phyloP scores from a whole-genome alignment of 2,797 vertebrate genomes.

The Gymnoscopelus braueri region DNA sequence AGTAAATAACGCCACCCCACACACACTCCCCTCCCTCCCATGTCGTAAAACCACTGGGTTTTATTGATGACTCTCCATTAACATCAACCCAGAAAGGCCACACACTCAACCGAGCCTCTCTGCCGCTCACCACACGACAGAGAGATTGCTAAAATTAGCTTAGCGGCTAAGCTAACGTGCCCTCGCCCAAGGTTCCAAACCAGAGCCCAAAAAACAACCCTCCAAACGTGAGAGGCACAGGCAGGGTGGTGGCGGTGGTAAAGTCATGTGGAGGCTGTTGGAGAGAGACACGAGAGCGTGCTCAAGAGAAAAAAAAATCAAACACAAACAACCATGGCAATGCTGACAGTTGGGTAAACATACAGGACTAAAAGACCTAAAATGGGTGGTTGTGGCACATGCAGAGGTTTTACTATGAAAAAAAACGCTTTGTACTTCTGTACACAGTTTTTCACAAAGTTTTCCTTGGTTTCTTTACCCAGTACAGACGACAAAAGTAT shows the following conservation, averaged over 20 bases:
- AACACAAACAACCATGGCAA: slow-evolving; percentile 55
- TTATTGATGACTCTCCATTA: slow-evolving; percentile 77
- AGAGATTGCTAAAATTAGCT: slow-evolving; percentile 77
- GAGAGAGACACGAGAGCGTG: slow-evolving; percentile 50
- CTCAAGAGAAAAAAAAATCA: slow-evolving; percentile 26
- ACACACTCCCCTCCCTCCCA: slow-evolving; percentile 23
- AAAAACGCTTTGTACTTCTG: slow-evolving; percentile 29
- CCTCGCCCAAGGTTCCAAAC: slow-evolving; percentile 63
- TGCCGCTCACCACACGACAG: slow-evolving; percentile 64
- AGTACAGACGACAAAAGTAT: slow-evolving; percentile 23
- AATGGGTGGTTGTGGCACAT: slow-evolving; percentile 47
- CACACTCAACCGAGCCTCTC: slow-evolving; percentile 63
- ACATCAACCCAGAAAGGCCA: slow-evolving; percentile 70
- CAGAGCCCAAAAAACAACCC: slow-evolving; percentile 52
- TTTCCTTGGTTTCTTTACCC: slow-evolving; percentile 8
- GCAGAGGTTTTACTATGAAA: slow-evolving; percentile 46
- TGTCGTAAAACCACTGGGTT: slow-evolving; percentile 71
- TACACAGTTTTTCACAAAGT: slow-evolving; percentile 27
- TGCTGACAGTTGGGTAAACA: slow-evolving; percentile 63
- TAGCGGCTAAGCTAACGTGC: slow-evolving; percentile 50
- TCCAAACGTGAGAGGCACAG: slow-evolving; percentile 63
- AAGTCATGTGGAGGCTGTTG: slow-evolving; percentile 73
- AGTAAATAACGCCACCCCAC: slow-evolving; percentile 54
- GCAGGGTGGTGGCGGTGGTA: slow-evolving; percentile 58
- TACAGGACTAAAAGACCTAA: slow-evolving; percentile 45